Conservation (phyloP, 1,140 invertebrate species). For the Berghia stephanieae region DNA sequence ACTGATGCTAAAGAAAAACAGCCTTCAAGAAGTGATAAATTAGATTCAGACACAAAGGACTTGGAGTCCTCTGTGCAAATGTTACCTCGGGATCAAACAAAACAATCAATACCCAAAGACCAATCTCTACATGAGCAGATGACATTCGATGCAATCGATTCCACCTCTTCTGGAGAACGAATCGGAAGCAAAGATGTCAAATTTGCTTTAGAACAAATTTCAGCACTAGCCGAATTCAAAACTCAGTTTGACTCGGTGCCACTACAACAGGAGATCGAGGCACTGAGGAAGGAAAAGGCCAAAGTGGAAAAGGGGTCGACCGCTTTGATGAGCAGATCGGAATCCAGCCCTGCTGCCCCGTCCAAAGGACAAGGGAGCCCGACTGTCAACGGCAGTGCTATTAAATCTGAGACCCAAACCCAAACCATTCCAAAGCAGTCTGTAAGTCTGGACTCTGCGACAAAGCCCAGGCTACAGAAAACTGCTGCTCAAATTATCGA, state of each 20-base stretch:
- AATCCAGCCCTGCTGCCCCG: slow-evolving; percentile 27
- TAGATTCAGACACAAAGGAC: too few relatives aligned
- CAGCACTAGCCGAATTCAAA: too few relatives aligned
- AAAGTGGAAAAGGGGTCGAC: slow-evolving; percentile 43
- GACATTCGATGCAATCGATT: too few relatives aligned
- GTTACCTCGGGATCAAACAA: too few relatives aligned
- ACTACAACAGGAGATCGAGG: background rate
- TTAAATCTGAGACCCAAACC: slow-evolving; percentile 34
- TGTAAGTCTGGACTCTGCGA: slow-evolving; percentile 27
- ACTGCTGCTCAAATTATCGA: slow-evolving; percentile 29
- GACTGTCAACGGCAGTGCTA: background rate
- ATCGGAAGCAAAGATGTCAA: too few relatives aligned
- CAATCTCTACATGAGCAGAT: too few relatives aligned
- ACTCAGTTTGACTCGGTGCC: slow-evolving; percentile 12
- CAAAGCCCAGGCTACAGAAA: slow-evolving; percentile 25
- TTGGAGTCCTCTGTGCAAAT: too few relatives aligned
- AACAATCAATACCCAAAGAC: too few relatives aligned
- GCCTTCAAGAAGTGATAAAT: too few relatives aligned
- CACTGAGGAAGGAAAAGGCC: slow-evolving; percentile 21
- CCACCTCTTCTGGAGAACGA: too few relatives aligned
- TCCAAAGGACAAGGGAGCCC: slow-evolving; percentile 16
- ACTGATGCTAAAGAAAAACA: too few relatives aligned
- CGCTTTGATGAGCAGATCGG: slow-evolving; percentile 27
- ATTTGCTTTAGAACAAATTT: too few relatives aligned
- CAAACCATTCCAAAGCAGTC: slow-evolving; percentile 39